Evolutionary conservation across 2,797 vertebrate species (phyloP), one percentile per base, ranked within the genome.

Genomic region (Coregonus ussuriensis): DNA sequence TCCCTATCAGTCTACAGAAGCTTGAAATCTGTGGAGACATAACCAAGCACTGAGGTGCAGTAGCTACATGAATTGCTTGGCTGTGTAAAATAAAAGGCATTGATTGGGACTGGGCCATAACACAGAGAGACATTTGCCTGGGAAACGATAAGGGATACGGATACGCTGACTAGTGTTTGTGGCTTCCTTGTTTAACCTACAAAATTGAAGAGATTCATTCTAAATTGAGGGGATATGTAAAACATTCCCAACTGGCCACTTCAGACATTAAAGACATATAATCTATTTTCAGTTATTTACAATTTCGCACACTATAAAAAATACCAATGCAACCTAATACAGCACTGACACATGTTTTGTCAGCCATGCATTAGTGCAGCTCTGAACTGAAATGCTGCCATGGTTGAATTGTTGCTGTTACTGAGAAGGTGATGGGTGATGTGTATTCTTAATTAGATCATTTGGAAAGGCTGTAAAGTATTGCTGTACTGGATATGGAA

Each of bases 121-220:
- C 59, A 84, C 76, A 82, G 72, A 78, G 84, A 76, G 54, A 81
- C 81, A 77, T 83, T 86, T 84, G 70, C 74, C 53, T 62, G 6
- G 35, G 15, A 73, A 76, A 70, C 80, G 79, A 68, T 80, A 82
- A 86, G 86, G 47, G 75, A 82, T 83, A 65, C 4, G 4, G 16
- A 47, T 47, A 47, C 56, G 6, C 56, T 59, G 18, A 29, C 62
- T 65, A 65, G n/a, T 65, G 7, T 71, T 14, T 67, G 13, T 21
- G 18, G 18, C 41, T 52, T 29, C 71, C 14, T 52, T 52, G 70
- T 4, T 52, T 14, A 29, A 52, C 13, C 4, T 6, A 69, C 14
- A 69, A 35, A 7, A 69, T 41, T 35, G 5, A 6, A n/a, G 33
- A 0, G 33, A 18, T 35, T 6, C 6, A 69, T 69, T 65, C 25